A percentile compares a stretch with the other conserved stretches of the same genome.
Conservation (phyloP, 2,888 invertebrate genomes). For the Ophion obscuratus region DNA sequence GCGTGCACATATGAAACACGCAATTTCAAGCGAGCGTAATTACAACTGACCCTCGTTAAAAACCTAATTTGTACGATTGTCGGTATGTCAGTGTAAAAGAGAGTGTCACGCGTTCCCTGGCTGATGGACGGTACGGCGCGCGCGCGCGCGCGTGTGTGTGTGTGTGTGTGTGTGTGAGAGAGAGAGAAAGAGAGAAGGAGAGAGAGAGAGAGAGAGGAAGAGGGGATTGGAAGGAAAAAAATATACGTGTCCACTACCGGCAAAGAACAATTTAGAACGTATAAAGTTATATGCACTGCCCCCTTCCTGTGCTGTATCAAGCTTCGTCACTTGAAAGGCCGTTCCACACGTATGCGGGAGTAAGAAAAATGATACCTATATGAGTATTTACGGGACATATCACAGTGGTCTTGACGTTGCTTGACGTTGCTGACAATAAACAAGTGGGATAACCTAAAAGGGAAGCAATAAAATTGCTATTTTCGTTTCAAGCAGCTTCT, state of each 20-base stretch:
- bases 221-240: constrained; percentile 14
- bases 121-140: constrained; percentile 33
- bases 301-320: constrained; percentile 22
- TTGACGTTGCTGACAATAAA: constrained; percentile 61
- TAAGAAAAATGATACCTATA: constrained; percentile 59
- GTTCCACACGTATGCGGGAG: background rate
- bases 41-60: constrained; percentile 72
- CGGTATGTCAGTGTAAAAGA: constrained; percentile 57
- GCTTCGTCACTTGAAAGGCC: background rate
- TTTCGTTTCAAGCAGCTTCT: constrained; percentile 65
- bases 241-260: background rate
- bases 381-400: constrained; percentile 27
- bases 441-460: constrained; percentile 62
- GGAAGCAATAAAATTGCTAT: constrained; percentile 70
- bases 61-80: constrained; percentile 72
- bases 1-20: constrained; percentile 67
- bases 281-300: constrained; percentile 16
- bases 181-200: background rate
- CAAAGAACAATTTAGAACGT: constrained; percentile 7
- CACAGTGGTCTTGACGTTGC: constrained; percentile 47
- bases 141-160: background rate
- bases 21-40: constrained; percentile 69
- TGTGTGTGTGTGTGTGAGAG: constrained; percentile 9
- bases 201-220: background rate
- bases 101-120: constrained; percentile 15